These are phyloP conservation scores for Lasioglossum malachurum DNA, from an alignment of 2,888 invertebrate species.

Conservation along the genomic window DNA sequence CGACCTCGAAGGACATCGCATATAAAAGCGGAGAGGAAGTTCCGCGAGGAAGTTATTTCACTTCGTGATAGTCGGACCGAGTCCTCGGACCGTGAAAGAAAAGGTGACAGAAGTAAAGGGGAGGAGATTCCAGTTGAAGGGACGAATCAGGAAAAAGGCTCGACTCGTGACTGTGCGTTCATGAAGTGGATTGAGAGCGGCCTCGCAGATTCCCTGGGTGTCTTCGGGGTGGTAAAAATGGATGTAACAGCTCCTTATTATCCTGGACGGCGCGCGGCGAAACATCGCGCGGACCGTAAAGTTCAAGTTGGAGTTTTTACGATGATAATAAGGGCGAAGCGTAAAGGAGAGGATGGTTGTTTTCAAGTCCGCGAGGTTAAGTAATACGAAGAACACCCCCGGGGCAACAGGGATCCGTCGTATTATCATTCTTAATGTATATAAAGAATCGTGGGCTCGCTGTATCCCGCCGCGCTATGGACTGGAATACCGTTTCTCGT, in stretches of 20 bases:
- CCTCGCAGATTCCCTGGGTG: not conserved
- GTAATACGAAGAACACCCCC: not conserved
- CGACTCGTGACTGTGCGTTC: not conserved
- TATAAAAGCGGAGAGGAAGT: not conserved
- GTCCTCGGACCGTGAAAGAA: not conserved
- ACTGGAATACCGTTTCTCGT: too few species aligned
- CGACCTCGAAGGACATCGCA: not conserved
- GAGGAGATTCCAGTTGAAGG: not conserved
- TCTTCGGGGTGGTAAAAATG: not conserved
- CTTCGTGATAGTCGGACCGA: not conserved
- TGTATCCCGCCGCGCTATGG: not conserved
- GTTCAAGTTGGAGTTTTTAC: constrained; percentile 1
- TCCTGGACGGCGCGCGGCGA: not conserved
- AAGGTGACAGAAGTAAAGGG: not conserved
- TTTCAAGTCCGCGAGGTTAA: not conserved
- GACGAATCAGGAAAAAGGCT: not conserved
- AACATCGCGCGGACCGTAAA: not conserved
- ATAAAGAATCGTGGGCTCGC: constrained; percentile 20
- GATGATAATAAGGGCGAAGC: not conserved
- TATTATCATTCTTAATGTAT: constrained; percentile 21
- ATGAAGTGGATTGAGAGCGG: not conserved
- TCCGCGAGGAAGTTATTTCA: not conserved
- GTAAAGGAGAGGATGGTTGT: not conserved
- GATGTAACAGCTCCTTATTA: not conserved
- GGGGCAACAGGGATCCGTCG: not conserved